A percentile compares a stretch with the other conserved stretches of the same genome.
Evolutionary conservation across 1,140 invertebrate genomes (phyloP).

Genomic region (Chlorops oryzae): DNA sequence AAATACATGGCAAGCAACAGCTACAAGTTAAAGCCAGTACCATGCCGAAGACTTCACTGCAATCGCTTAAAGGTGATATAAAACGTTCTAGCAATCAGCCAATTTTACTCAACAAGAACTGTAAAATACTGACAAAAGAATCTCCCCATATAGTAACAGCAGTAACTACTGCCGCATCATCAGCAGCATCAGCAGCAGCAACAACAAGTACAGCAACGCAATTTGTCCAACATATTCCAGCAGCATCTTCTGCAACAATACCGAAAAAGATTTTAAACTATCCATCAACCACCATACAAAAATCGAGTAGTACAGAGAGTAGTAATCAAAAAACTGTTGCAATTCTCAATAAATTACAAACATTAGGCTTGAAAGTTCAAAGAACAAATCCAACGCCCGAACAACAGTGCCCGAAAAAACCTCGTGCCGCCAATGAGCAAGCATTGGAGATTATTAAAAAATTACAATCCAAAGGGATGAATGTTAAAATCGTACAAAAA

Average conservation of each 20-base stretch:
- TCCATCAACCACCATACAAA: not conserved
- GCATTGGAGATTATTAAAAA: slow-evolving; percentile 36
- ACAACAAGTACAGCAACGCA: not conserved
- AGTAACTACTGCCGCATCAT: not conserved
- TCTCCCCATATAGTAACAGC: not conserved
- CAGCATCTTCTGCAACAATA: not conserved
- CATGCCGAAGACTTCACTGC: no score
- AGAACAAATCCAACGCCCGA: slow-evolving; percentile 15
- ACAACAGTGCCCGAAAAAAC: not conserved
- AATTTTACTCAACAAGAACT: no score
- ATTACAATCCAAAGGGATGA: slow-evolving; percentile 35
- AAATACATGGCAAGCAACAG: no score
- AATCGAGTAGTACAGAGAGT: slow-evolving; percentile 7
- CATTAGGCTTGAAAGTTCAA: slow-evolving; percentile 33
- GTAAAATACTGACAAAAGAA: no score
- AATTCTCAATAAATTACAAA: slow-evolving; percentile 35
- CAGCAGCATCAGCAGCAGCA: not conserved
- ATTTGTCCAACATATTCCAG: not conserved
- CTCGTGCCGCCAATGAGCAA: not conserved
- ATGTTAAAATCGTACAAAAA: slow-evolving; percentile 31
- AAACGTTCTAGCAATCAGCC: no score
- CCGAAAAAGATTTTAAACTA: not conserved
- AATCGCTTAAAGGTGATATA: no score
- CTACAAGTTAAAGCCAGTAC: no score
- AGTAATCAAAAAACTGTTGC: slow-evolving; percentile 23